Percentiles rank a stretch among this genome's conserved stretches.
phyloP scores from a whole-genome alignment of 2,113 vertebrate genomes.

The Oenanthe melanoleuca region DNA sequence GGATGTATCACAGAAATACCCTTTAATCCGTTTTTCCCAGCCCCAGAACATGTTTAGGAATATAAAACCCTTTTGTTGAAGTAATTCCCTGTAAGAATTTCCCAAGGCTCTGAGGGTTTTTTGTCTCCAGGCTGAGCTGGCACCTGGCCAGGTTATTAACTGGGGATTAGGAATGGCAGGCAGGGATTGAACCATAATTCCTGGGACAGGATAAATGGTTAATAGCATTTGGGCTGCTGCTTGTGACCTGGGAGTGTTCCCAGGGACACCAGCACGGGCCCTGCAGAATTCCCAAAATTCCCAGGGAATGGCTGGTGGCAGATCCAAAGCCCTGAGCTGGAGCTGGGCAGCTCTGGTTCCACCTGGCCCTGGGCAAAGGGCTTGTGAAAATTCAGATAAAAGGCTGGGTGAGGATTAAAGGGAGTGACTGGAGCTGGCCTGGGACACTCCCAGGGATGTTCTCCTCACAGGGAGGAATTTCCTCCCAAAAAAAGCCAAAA shows the following conservation, averaged over 20 bases:
- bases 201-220: conserved; percentile 39
- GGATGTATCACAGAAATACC: conserved; percentile 3
- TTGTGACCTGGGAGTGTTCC: conserved; percentile 17
- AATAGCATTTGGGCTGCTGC: conserved; percentile 48
- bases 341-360: neutral
- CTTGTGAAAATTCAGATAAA: neutral
- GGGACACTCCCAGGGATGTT: neutral
- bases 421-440: neutral
- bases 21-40: conserved; percentile 48
- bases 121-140: conserved; percentile 59
- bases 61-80: conserved; percentile 71
- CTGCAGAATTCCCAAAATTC: neutral
- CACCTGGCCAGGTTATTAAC: conserved; percentile 70
- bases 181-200: conserved; percentile 62
- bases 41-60: conserved; percentile 23
- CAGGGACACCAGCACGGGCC: neutral
- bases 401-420: neutral
- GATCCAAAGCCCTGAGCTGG: neutral
- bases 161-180: conserved; percentile 73
- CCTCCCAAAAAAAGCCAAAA: rapidly evolving
- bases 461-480: neutral
- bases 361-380: neutral
- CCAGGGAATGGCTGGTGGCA: neutral
- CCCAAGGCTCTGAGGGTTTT: conserved; percentile 56
- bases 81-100: conserved; percentile 75